Evolutionary conservation across 2,113 vertebrate genomes (phyloP).

Genomic region (human (Homo sapiens)): GRCh38 chr11:86405501-86406000

Average conservation of each 20-base stretch:
- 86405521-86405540: neutral
- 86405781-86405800: too few species aligned
- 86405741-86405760: neutral
- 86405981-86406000: too few species aligned
- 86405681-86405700: neutral
- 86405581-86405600: neutral
- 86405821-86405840: too few species aligned
- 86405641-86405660: neutral
- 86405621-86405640: neutral
- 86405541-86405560: neutral
- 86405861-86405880: too few species aligned
- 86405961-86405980: too few species aligned
- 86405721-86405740: neutral
- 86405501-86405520: neutral
- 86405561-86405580: neutral
- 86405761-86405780: neutral
- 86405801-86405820: too few species aligned
- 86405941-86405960: too few species aligned
- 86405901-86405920: too few species aligned
- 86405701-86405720: neutral
- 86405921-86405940: too few species aligned
- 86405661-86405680: neutral
- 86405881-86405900: too few species aligned
- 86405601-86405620: neutral
- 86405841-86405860: too few species aligned